Conservation (phyloP, 2,797 vertebrate genomes). For the Phrynocephalus forsythii region DNA sequence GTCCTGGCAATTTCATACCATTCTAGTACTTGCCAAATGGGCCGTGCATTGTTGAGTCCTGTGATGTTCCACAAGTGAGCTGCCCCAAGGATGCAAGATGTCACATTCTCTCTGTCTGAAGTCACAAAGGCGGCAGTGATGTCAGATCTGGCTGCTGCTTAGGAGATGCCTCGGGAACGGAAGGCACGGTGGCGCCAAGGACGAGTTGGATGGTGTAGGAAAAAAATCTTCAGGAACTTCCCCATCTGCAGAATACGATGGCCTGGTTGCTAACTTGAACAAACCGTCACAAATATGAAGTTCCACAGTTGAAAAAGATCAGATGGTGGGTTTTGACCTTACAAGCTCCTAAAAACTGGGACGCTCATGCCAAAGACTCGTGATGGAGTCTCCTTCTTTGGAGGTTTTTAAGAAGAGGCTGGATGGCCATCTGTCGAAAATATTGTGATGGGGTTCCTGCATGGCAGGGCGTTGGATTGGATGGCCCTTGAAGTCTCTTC, state of each 20-base stretch:
- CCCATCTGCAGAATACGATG: background rate
- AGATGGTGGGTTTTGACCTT: background rate
- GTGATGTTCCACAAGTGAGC: background rate
- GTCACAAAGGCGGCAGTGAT: constrained; percentile 33
- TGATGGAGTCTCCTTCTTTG: too few species aligned
- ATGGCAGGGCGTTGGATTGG: too few species aligned
- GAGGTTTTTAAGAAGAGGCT: too few species aligned
- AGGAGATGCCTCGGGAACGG: background rate
- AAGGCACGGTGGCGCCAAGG: background rate
- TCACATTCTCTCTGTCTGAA: constrained; percentile 5
- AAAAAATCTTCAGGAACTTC: background rate
- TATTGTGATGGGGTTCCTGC: too few species aligned
- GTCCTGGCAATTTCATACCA: background rate
- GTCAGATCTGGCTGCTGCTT: constrained; percentile 20
- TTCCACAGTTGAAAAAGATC: background rate
- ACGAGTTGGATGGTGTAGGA: too few species aligned
- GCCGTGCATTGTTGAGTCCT: background rate
- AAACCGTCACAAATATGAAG: background rate
- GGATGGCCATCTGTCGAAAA: too few species aligned
- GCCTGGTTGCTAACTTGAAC: background rate
- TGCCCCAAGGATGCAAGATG: background rate
- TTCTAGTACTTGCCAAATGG: background rate
- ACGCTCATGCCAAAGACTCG: background rate
- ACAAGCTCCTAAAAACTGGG: background rate
- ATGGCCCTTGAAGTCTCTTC: too few species aligned